These are phyloP conservation scores for Parnassius glacialis DNA, from an alignment of 2,888 invertebrate genomes.

Conservation along the genomic window DNA sequence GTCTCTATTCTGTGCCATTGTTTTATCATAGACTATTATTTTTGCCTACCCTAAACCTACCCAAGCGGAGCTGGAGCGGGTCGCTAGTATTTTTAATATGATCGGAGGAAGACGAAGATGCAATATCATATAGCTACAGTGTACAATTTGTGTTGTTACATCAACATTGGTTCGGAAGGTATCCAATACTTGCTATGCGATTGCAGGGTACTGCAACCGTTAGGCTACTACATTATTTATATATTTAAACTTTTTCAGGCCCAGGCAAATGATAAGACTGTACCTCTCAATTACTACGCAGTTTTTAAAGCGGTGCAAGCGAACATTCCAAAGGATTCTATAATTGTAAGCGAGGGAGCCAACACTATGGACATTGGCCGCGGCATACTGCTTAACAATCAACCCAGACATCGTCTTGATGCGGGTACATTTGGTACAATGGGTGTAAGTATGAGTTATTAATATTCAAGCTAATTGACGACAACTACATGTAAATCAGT, in stretches of 20 bases:
- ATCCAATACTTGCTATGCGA: too few species aligned
- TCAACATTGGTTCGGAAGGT: too few species aligned
- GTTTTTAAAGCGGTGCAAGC: constrained; percentile 92
- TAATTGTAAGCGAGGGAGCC: constrained; percentile 98
- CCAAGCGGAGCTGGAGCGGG: too few species aligned
- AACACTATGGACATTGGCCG: constrained; percentile 99
- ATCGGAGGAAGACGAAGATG: too few species aligned
- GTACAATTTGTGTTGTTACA: too few species aligned
- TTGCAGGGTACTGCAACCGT: too few species aligned
- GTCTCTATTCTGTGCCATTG: too few species aligned
- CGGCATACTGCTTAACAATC: constrained; percentile 90
- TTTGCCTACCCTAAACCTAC: too few species aligned
- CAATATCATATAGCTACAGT: too few species aligned
- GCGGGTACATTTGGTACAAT: constrained; percentile 98
- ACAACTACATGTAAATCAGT: background rate
- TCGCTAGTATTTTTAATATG: too few species aligned
- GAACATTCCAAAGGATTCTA: constrained; percentile 88
- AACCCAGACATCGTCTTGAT: constrained; percentile 93
- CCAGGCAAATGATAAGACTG: constrained; percentile 82
- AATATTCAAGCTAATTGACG: background rate
- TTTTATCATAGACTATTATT: too few species aligned
- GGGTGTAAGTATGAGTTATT: constrained; percentile 82
- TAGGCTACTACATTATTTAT: background rate
- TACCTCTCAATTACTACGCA: constrained; percentile 96
- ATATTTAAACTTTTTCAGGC: constrained; percentile 42